phyloP scores from a whole-genome alignment of 2,888 invertebrate species.

The Campopleginae sp. region DNA sequence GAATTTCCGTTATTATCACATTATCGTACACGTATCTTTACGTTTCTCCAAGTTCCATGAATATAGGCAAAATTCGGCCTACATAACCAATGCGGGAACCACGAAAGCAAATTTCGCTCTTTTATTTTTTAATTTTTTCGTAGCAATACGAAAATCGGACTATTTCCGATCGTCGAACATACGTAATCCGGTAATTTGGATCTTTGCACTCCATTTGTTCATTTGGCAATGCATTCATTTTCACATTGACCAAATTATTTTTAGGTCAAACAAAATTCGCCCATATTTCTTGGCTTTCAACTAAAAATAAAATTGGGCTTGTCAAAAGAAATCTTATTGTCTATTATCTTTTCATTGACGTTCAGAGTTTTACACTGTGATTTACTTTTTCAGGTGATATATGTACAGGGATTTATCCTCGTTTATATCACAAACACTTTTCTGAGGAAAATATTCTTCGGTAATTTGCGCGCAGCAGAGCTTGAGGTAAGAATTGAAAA shows the following conservation, averaged over 20 bases:
- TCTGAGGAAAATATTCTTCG: conserved; percentile 96
- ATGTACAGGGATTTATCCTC: conserved; percentile 97
- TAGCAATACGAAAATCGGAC: background rate
- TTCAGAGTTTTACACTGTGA: background rate
- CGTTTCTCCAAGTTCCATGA: background rate
- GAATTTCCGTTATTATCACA: background rate
- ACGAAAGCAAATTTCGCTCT: background rate
- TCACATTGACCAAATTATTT: background rate
- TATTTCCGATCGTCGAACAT: background rate
- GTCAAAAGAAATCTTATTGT: background rate
- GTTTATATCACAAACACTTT: conserved; percentile 97
- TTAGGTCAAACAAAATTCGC: background rate
- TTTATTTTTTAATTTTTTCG: background rate
- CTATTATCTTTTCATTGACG: no score
- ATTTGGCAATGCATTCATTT: background rate
- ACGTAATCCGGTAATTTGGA: background rate
- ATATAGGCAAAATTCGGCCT: background rate
- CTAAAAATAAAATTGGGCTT: background rate
- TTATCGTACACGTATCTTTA: background rate
- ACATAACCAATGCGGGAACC: conserved; percentile 15
- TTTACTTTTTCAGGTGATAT: conserved; percentile 91
- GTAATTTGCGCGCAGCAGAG: conserved; percentile 97
- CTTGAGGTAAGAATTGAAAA: conserved; percentile 90
- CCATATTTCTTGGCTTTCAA: background rate
- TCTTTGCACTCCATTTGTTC: background rate